These are phyloP conservation scores for Tachuris rubrigastra DNA, from an alignment of 2,113 vertebrate genomes.

Conservation along the genomic window DNA sequence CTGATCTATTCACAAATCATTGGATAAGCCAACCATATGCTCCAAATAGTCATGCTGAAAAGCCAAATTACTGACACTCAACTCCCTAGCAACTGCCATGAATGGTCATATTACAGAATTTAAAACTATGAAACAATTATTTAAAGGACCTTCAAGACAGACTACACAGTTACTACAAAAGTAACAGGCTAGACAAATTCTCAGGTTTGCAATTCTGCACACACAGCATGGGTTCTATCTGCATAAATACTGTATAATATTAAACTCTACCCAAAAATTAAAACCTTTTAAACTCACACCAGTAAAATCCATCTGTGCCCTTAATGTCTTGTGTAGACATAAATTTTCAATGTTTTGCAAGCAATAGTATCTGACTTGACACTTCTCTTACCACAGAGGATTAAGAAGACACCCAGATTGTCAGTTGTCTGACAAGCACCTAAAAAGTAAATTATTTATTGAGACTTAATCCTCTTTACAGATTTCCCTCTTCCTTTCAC, in stretches of 20 bases:
- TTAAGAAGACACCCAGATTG: background rate
- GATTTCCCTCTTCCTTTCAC: background rate
- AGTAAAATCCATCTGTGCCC: background rate
- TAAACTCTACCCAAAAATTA: background rate
- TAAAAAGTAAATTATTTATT: conserved; percentile 14
- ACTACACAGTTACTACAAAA: background rate
- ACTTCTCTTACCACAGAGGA: background rate
- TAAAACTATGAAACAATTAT: background rate
- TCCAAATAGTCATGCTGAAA: background rate
- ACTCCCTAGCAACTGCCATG: background rate
- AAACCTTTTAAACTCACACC: background rate
- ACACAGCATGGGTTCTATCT: background rate
- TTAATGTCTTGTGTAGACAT: background rate
- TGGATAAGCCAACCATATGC: background rate
- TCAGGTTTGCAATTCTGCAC: background rate
- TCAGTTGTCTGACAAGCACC: background rate
- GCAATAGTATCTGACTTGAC: background rate
- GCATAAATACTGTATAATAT: background rate
- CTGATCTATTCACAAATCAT: background rate
- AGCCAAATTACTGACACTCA: background rate
- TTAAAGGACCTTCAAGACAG: background rate
- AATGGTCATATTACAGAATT: background rate
- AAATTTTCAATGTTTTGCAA: background rate
- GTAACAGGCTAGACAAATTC: background rate
- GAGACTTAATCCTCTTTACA: conserved; percentile 1